Conservation (phyloP, 2,113 vertebrate genomes). For the Oncorhynchus keta region DNA sequence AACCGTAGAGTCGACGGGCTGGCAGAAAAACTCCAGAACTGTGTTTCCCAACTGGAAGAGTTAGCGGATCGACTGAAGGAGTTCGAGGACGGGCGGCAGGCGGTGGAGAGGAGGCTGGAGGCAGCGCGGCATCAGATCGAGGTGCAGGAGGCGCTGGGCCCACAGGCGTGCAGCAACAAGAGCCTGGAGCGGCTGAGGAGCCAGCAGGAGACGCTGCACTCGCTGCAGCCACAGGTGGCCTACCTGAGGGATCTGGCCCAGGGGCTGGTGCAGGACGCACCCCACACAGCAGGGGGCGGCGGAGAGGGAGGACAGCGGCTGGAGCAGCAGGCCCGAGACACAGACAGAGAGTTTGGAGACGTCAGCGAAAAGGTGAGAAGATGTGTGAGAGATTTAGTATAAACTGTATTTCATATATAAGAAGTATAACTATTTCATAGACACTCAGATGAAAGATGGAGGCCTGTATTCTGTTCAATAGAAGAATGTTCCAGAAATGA, state of each 20-base stretch:
- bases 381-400: too few relatives aligned
- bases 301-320: constrained; percentile 80
- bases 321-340: constrained; percentile 76
- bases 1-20: constrained; percentile 87
- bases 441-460: too few relatives aligned
- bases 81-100: constrained; percentile 90
- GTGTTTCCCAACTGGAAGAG: constrained; percentile 86
- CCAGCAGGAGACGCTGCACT: constrained; percentile 86
- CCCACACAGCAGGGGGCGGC: constrained; percentile 65
- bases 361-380: constrained; percentile 81
- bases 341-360: constrained; percentile 80
- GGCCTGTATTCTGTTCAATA: too few relatives aligned
- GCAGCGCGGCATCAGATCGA: constrained; percentile 92
- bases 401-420: too few relatives aligned
- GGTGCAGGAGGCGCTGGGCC: constrained; percentile 91
- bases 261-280: constrained; percentile 89
- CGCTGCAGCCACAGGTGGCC: constrained; percentile 86
- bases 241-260: constrained; percentile 89
- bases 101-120: constrained; percentile 91
- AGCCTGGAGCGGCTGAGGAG: constrained; percentile 89
- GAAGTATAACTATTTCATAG: too few relatives aligned
- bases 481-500: too few relatives aligned
- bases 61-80: constrained; percentile 90
- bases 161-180: constrained; percentile 94
- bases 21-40: constrained; percentile 81